A percentile compares a stretch with the other conserved stretches of the same genome.
Conservation (phyloP, 2,113 vertebrate species). For the Dolichallabes microphthalmus region DNA sequence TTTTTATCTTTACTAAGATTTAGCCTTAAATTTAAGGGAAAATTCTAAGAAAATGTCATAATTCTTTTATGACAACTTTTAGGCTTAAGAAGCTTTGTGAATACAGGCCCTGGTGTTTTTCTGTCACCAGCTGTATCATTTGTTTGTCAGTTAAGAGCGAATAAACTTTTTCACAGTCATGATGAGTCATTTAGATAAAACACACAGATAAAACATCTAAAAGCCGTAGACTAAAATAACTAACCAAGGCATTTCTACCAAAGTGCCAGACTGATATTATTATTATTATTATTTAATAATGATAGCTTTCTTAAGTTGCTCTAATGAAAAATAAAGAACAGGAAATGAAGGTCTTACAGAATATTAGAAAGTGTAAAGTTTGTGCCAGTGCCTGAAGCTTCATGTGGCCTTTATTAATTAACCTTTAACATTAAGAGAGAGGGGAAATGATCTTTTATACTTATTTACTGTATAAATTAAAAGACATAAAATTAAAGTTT, state of each 20-base stretch:
- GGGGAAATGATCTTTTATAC: neutral
- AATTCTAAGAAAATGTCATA: no score
- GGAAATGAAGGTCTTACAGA: neutral
- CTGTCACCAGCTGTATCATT: neutral
- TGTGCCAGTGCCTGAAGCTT: neutral
- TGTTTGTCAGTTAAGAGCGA: neutral
- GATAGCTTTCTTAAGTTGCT: neutral
- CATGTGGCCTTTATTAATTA: neutral
- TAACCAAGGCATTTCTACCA: neutral
- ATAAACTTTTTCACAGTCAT: neutral
- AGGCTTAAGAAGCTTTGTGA: no score
- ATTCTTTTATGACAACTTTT: no score
- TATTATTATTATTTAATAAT: neutral
- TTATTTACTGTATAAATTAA: neutral
- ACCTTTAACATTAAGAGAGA: neutral
- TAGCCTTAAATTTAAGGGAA: no score
- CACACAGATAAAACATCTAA: neutral
- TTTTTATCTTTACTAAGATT: no score
- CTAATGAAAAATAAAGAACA: neutral
- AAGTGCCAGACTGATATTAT: neutral
- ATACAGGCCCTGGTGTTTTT: neutral
- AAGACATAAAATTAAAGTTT: neutral
- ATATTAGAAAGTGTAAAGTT: neutral
- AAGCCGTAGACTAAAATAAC: no score
- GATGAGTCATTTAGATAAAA: neutral